A percentile compares a stretch with the other conserved stretches of the same genome.
Evolutionary conservation across 2,888 invertebrate genomes (phyloP).

Genomic region (Ochropleura plecta): DNA sequence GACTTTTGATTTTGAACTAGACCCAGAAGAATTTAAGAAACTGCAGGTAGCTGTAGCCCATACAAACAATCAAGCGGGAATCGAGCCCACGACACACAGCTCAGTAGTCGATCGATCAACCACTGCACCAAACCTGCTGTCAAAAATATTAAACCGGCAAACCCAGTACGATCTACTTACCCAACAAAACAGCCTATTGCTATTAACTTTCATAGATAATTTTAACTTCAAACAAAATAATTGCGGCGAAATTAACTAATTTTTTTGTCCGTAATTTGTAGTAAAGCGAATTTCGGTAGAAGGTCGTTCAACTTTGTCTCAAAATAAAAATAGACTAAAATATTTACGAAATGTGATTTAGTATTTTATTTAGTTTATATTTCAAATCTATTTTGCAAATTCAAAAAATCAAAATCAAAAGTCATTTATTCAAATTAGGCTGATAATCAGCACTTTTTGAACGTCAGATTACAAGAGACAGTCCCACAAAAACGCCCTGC

Average conservation of each 20-base stretch:
- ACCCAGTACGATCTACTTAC: neutral
- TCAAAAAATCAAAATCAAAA: too few relatives aligned
- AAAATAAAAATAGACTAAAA: conserved; percentile 4
- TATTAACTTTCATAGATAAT: conserved; percentile 11
- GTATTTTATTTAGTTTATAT: neutral
- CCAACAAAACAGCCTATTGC: neutral
- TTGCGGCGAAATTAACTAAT: conserved; percentile 18
- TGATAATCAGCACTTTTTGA: too few relatives aligned
- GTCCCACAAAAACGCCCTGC: too few relatives aligned
- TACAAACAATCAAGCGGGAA: too few relatives aligned
- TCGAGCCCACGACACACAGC: too few relatives aligned
- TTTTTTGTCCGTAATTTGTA: conserved; percentile 30
- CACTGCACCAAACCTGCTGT: too few relatives aligned
- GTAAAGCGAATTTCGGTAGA: conserved; percentile 10
- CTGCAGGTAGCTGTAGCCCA: too few relatives aligned
- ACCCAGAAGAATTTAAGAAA: too few relatives aligned
- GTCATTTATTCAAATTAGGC: too few relatives aligned
- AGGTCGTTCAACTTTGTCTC: conserved; percentile 1
- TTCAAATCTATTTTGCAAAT: neutral
- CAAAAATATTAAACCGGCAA: neutral
- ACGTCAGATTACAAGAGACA: too few relatives aligned
- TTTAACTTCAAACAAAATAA: conserved; percentile 26
- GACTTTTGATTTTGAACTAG: too few relatives aligned
- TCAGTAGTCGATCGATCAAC: too few relatives aligned
- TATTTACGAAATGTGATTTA: conserved; percentile 22